A percentile compares a stretch with the other conserved stretches of the same genome.
phyloP scores from a whole-genome alignment of 2,888 invertebrate genomes.

The Lasioglossum figueresi region DNA sequence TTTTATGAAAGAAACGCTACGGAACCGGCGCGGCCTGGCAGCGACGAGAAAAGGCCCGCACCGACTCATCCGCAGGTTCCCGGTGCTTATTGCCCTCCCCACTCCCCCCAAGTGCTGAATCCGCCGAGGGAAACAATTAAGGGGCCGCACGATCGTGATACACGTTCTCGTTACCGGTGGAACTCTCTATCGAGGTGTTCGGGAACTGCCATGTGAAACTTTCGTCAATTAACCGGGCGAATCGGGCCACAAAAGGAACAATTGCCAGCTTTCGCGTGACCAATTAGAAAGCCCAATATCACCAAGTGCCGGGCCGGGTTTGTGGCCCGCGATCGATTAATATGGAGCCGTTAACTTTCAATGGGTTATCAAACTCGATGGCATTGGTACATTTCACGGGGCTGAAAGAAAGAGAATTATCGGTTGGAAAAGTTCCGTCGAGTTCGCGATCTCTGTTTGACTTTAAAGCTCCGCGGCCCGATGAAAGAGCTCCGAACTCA shows the following conservation, averaged over 20 bases:
- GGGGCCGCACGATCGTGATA: slow-evolving; percentile 65
- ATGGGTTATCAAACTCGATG: slow-evolving; percentile 1
- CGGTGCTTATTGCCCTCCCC: slow-evolving; percentile 59
- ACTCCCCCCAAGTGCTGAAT: slow-evolving; percentile 2
- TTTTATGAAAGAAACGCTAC: slow-evolving; percentile 72
- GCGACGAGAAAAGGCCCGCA: slow-evolving; percentile 22
- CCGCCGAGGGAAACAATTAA: slow-evolving; percentile 68
- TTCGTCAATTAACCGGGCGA: slow-evolving; percentile 65
- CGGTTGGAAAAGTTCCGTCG: slow-evolving; percentile 8
- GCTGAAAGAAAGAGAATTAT: slow-evolving; percentile 4
- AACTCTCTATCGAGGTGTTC: slow-evolving; percentile 57
- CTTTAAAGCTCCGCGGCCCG: background rate
- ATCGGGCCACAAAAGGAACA: slow-evolving; percentile 64
- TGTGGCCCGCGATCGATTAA: slow-evolving; percentile 23
- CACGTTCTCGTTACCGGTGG: slow-evolving; percentile 61
- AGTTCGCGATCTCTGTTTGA: slow-evolving; percentile 14
- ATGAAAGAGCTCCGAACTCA: background rate
- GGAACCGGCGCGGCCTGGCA: slow-evolving; percentile 18
- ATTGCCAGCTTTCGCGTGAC: slow-evolving; percentile 28
- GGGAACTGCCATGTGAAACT: slow-evolving; percentile 47
- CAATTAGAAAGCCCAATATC: slow-evolving; percentile 57
- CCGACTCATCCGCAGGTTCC: slow-evolving; percentile 41
- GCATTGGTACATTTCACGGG: slow-evolving; percentile 2
- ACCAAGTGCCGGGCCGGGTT: slow-evolving; percentile 16
- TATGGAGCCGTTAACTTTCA: slow-evolving; percentile 24